Conservation (phyloP, 2,888 invertebrate species). For the Piscicola geometra region DNA sequence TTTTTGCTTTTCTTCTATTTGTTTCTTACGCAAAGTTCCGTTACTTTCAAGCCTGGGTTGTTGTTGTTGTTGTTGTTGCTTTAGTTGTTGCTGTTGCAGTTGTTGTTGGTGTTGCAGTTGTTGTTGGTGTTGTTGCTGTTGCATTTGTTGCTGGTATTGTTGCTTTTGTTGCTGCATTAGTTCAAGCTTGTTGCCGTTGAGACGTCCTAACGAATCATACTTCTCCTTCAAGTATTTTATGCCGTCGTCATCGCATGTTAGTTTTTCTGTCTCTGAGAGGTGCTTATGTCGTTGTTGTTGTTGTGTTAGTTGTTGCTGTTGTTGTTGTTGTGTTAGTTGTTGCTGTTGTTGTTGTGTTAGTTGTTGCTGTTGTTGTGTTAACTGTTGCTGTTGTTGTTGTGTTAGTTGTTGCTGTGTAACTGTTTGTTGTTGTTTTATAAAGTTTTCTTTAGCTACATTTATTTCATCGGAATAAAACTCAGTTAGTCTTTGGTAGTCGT, state of each 20-base stretch:
- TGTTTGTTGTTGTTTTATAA: not conserved
- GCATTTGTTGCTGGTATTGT: not conserved
- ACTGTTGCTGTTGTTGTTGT: not conserved
- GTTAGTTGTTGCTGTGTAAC: not conserved
- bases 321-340: no score
- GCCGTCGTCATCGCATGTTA: conserved; percentile 43
- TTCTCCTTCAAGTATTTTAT: conserved; percentile 49
- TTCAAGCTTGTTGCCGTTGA: conserved; percentile 34
- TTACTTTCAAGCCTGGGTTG: no score
- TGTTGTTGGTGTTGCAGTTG: not conserved
- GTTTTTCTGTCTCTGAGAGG: not conserved
- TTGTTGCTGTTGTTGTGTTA: not conserved
- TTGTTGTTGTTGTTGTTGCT: not conserved
- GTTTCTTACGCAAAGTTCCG: not conserved
- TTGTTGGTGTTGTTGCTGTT: conserved; percentile 1
- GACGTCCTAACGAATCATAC: conserved; percentile 50
- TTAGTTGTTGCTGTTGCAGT: conserved; percentile 1
- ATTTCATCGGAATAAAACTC: not conserved
- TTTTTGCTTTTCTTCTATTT: not conserved
- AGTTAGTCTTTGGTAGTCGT: conserved; percentile 9
- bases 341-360: not conserved
- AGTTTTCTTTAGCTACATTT: not conserved
- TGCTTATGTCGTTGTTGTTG: not conserved
- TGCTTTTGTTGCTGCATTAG: not conserved
- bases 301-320: conserved; percentile 5